Percentiles rank a stretch among this genome's conserved stretches.
Conservation (phyloP, 1,140 invertebrate genomes). For the Drosophila bifasciata region DNA sequence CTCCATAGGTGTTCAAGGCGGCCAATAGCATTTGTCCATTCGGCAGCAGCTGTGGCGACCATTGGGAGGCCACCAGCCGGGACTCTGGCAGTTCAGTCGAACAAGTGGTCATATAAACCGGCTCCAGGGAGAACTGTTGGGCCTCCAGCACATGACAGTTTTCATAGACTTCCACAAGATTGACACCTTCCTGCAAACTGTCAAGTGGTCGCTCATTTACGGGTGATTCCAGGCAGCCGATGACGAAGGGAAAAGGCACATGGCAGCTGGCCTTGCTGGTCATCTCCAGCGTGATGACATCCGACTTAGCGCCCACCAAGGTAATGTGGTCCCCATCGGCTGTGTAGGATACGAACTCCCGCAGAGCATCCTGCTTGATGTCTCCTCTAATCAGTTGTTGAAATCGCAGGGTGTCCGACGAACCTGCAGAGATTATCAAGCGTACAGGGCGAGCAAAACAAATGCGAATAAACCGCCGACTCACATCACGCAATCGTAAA, state of each 20-base stretch:
- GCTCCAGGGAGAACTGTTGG: conserved; percentile 49
- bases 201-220: conserved; percentile 38
- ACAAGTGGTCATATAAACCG: conserved; percentile 44
- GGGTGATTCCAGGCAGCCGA: background rate
- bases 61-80: conserved; percentile 22
- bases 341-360: conserved; percentile 48
- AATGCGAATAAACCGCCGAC: conserved; percentile 18
- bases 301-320: conserved; percentile 43
- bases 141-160: conserved; percentile 54
- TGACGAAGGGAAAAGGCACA: conserved; percentile 43
- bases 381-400: conserved; percentile 26
- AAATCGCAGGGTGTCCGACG: conserved; percentile 21
- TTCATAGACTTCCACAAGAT: conserved; percentile 48
- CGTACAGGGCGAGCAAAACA: conserved; percentile 64
- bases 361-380: conserved; percentile 39
- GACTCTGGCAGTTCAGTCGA: conserved; percentile 33
- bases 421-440: conserved; percentile 1
- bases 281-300: conserved; percentile 57
- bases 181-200: conserved; percentile 20
- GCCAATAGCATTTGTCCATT: conserved; percentile 44
- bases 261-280: conserved; percentile 16
- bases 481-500: background rate
- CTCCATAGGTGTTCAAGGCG: conserved; percentile 43
- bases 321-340: conserved; percentile 32
- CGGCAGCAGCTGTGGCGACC: conserved; percentile 25